Evolutionary conservation across 2,888 invertebrate species (phyloP), one percentile per base, ranked within the genome.

Genomic region (Cheilosia variabilis): DNA sequence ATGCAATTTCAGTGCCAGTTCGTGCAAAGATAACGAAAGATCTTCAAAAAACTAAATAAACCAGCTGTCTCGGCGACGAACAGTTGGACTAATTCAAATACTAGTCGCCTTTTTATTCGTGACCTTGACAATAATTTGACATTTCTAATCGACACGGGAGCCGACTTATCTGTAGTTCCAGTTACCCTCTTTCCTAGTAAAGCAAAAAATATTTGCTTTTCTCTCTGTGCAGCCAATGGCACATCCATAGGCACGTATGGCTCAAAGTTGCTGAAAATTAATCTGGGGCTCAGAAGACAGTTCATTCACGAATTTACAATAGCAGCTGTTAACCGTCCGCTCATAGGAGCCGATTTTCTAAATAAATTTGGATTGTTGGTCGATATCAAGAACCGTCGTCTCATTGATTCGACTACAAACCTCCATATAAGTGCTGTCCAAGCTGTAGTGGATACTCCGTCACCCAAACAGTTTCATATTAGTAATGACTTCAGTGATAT

Each of bases 261-360:
- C 53, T 37, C 65, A 15, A 82, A 76, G 15, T 4, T 68, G 2
- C 5, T 82, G 4, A 60, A 65, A 41, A n/a, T 66, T 22, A 47
- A 66, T 37, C n/a, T 77, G 6, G 72, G 77, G 7, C 53, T 77
- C 10, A 45, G 63, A 22, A 31, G 66, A 34, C 58, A 22, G 9
- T 60, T 60, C 15, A 15, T 34, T 13, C 58, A 72, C 31, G 9
- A 34, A 13, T 72, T 65, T 37, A 57, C 22, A 22, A 7, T 58
- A 37, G 75, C 76, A 15, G 68, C 10, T 13, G 57, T 75, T 3
- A 68, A 50, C 2, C 57, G 45, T 10, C 43, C 66, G 13, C 63
- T 79, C 27, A 57, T 66, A 17, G 77, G 68, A 2, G 71, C 73
- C 6, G 73, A 83, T 17, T 83, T 83, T n/a, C 37, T 83, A 10